Evolutionary conservation across 2,888 invertebrate species (phyloP), one percentile per base, ranked within the genome.

Genomic region (Odontothrips loti): DNA sequence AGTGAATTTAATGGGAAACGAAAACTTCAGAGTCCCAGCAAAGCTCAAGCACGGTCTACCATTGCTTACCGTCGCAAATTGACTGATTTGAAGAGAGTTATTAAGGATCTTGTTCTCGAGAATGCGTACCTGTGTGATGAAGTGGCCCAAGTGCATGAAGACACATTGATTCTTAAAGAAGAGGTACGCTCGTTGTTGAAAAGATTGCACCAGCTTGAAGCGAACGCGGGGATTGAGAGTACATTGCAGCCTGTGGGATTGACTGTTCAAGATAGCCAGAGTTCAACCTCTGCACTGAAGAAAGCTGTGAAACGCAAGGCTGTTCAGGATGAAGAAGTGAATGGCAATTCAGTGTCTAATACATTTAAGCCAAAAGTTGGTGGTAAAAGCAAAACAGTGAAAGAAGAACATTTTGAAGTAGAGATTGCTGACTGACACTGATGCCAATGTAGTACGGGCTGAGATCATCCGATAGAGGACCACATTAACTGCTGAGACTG

Each of bases 1-100:
- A 75, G 68, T 27, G 68, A 23, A 75, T 75, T 75, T 75, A 75
- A 75, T 27, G 68, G 68, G 68, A 75, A 75, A 75, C n/a, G 27
- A 27, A 75, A 75, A 27, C 12, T 27, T 75, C 27, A 12, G 6
- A 75, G 68, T 75, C 68, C 68, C 12, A 27, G 0, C 27, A 75
- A 75, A 23, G 23, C 27, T 8, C 68, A n/a, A 27, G 27, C 68
- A 4, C 68, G 68, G 23, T 75, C 27, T 12, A 75, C 12, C 10
- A 12, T 75, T 75, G 68, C n/a, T 27, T 27, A 75, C 27, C 68
- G 27, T 12, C 68, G 68, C 27, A 75, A 75, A 27, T 75, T 75
- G 23, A 27, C 23, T 12, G 68, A 27, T 27, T 27, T 75, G 68
- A 75, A 75, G 68, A 75, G 27, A 75, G 27, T 75, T 27, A 75